phyloP scores from a whole-genome alignment of 2,797 vertebrate species.

The Sebastiscus albofasciatus region DNA sequence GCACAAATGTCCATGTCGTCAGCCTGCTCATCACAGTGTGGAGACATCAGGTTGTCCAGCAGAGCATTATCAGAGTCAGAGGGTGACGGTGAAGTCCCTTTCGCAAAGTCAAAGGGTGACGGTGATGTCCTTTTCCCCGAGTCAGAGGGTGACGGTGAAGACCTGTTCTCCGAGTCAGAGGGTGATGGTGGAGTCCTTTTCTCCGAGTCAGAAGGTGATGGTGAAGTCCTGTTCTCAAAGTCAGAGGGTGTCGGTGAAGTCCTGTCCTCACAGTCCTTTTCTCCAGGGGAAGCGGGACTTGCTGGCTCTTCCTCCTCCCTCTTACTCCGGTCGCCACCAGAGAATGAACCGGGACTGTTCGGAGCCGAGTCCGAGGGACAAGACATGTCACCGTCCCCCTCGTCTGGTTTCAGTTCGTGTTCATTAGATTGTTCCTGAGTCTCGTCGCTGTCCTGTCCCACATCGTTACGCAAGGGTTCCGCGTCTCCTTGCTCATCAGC shows the following conservation, averaged over 20 bases:
- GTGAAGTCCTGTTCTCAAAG: not conserved
- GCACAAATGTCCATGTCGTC: slow-evolving; percentile 47
- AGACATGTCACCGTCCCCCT: slow-evolving; percentile 11
- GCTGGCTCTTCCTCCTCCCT: slow-evolving; percentile 33
- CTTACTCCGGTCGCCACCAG: slow-evolving; percentile 11
- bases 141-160: not conserved
- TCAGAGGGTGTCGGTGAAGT: slow-evolving; percentile 6
- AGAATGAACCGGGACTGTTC: slow-evolving; percentile 43
- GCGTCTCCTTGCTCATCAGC: slow-evolving; percentile 15
- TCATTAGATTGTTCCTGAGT: slow-evolving; percentile 48
- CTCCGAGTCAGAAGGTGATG: not conserved
- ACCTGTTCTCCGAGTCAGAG: not conserved
- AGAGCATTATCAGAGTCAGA: not conserved
- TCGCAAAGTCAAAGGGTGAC: accelerated
- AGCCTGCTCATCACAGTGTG: slow-evolving; percentile 24
- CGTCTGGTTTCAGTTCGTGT: slow-evolving; percentile 16
- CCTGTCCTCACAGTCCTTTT: slow-evolving; percentile 33
- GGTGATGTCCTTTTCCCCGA: not conserved
- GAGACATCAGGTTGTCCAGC: slow-evolving; percentile 47
- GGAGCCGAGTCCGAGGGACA: slow-evolving; percentile 31
- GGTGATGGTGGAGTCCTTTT: not conserved
- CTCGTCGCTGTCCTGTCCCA: slow-evolving; percentile 37
- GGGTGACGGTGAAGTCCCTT: not conserved
- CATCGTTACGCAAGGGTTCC: slow-evolving; percentile 7
- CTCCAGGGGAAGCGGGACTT: slow-evolving; percentile 33